Conservation (phyloP, 2,797 vertebrate genomes). For the Taeniopygia guttata region DNA sequence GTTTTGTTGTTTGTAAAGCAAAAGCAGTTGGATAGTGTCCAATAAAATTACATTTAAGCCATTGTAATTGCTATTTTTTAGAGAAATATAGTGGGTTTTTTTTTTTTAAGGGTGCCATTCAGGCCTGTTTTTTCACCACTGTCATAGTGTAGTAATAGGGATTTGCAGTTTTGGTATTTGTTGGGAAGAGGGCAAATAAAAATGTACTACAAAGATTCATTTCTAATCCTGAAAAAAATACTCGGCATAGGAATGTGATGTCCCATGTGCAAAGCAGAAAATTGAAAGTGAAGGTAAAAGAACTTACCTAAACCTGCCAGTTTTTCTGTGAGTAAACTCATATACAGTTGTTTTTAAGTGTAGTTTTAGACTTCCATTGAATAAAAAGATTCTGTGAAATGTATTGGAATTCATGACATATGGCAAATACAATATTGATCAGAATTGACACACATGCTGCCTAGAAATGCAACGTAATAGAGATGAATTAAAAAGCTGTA, state of each 20-base stretch:
- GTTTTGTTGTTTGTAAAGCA: neutral
- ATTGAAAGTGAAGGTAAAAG: neutral
- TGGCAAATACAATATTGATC: neutral
- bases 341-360: neutral
- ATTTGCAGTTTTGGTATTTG: neutral
- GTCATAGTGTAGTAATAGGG: neutral
- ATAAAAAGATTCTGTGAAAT: neutral
- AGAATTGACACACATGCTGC: neutral
- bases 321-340: neutral
- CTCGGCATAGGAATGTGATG: neutral
- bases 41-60: neutral
- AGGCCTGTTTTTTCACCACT: neutral
- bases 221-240: neutral
- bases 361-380: neutral
- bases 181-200: neutral
- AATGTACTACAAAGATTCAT: neutral
- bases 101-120: neutral
- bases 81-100: neutral
- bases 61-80: neutral
- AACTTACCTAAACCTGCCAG: neutral
- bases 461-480: neutral
- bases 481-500: neutral
- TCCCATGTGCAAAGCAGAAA: neutral
- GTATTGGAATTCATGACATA: neutral
- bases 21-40: neutral